These are phyloP conservation scores for Prosapia bicincta DNA, from an alignment of 2,888 invertebrate species.

Conservation along the genomic window DNA sequence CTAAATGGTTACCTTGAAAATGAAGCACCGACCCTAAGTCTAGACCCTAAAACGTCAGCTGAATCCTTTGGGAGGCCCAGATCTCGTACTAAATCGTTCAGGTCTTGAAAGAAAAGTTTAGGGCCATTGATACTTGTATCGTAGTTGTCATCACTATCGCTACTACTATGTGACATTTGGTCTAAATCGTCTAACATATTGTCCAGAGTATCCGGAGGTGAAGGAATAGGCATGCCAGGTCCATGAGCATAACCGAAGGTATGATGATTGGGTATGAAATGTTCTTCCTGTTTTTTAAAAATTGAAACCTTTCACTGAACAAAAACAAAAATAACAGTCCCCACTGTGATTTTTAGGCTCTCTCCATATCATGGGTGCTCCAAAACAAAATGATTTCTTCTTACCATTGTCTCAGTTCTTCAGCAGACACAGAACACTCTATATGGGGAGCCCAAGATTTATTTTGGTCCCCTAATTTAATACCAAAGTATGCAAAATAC, in stretches of 20 bases:
- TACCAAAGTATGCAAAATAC: conserved; percentile 28
- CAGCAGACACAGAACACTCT: background rate
- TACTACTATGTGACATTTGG: background rate
- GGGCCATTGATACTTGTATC: background rate
- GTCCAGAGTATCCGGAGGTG: background rate
- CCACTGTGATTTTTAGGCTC: conserved; percentile 7
- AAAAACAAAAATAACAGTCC: conserved; percentile 3
- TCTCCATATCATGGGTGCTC: conserved; percentile 8
- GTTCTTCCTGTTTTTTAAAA: background rate
- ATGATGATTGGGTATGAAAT: conserved; percentile 10
- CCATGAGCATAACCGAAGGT: conserved; percentile 4
- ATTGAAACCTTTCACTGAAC: background rate
- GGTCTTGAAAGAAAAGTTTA: conserved; percentile 8
- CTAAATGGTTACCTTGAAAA: background rate
- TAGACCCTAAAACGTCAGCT: conserved; percentile 1
- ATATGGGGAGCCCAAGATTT: conserved; percentile 13
- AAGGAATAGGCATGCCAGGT: background rate
- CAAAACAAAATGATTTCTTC: conserved; percentile 17
- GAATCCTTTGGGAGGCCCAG: conserved; percentile 6
- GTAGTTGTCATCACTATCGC: background rate
- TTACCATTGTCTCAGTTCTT: conserved; percentile 23
- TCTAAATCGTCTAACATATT: background rate
- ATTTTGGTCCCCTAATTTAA: conserved; percentile 24
- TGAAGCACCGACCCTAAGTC: background rate
- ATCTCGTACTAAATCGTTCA: conserved; percentile 11